A percentile compares a stretch with the other conserved stretches of the same genome.
Conservation (phyloP, 2,113 vertebrate species). For the Phalacrocorax pelagicus region DNA sequence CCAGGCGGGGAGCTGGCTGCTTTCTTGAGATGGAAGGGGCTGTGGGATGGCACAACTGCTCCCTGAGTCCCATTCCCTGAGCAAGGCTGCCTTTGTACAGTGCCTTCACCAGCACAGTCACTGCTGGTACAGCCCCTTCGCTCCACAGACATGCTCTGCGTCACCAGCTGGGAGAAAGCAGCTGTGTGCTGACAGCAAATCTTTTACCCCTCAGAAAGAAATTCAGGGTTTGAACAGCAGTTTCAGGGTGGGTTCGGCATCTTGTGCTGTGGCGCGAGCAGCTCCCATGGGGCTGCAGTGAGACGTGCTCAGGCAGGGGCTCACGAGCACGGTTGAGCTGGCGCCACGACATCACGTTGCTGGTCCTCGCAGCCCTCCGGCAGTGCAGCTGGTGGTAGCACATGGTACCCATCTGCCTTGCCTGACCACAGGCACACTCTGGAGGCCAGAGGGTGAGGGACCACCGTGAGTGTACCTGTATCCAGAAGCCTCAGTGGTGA, state of each 20-base stretch:
- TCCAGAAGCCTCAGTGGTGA: neutral
- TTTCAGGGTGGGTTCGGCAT: neutral
- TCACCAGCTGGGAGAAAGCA: neutral
- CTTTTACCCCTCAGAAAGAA: neutral
- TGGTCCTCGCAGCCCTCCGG: neutral
- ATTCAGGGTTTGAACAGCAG: neutral
- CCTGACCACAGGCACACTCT: neutral
- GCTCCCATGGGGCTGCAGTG: neutral
- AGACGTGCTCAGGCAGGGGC: neutral
- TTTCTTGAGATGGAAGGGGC: neutral
- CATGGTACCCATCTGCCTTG: neutral
- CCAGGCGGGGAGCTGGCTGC: neutral
- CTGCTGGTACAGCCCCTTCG: neutral
- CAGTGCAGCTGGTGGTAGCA: accelerated
- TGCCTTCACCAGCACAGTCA: neutral
- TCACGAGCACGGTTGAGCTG: neutral
- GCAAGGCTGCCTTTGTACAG: too few relatives aligned
- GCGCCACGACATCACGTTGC: accelerated
- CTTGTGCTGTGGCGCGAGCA: neutral
- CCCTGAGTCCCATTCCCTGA: neutral
- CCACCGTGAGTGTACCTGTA: neutral
- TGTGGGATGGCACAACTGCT: neutral
- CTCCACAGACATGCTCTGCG: too few relatives aligned
- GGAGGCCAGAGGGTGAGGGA: neutral
- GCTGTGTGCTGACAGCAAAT: neutral